Base-by-base conservation (phyloP, 2,113 vertebrate species). In the Prietella phreatophila region DNA sequence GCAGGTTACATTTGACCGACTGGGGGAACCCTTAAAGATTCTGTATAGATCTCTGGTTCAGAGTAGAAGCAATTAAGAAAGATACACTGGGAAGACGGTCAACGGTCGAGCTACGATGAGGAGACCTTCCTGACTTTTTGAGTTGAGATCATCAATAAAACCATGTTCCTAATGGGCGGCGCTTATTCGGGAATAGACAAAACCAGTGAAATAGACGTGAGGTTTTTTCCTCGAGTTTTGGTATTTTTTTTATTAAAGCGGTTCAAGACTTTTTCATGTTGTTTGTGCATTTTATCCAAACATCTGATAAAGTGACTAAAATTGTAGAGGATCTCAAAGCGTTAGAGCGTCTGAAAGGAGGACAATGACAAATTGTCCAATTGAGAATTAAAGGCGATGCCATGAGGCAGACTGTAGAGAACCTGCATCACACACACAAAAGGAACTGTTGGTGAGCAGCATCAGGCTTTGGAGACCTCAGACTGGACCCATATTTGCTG, bases 401-500 rank as follows among this genome's bases (percentile, higher is more conserved):
- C 88, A 85, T 33, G 9, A 83, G 88, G 88, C 69, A 84, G 25
- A 7, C 22, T 7, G 0, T 61, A 55, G 1, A 83, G 56, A 78
- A 83, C 58, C 75, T n/a, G 8, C 65, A 76, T 83, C 19, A 42
- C 36, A 76, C 9, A 42, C 15, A 25, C 19, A 2, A 50, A 78
- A 78, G 22, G 71, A 75, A 42, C 8, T 89, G 88, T 80, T 76
- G 60, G 58, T 83, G 67, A 83, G 69, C 14, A 30, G 39, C 56
- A 85, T 86, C 88, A 82, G 50, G 75, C 69, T 86, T 78, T 83
- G 88, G 88, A 89, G 88, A 83, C 65, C 78, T 86, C 83, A 82
- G 36, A 65, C 53, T 76, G 55, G 50, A 67, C 67, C 39, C 15
- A 83, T 58, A n/a, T 56, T 58, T 60, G 30, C 58, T 39, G 11